A percentile compares a stretch with the other conserved stretches of the same genome.
Conservation (phyloP, 2,888 invertebrate species). For the Melanotus villosus region DNA sequence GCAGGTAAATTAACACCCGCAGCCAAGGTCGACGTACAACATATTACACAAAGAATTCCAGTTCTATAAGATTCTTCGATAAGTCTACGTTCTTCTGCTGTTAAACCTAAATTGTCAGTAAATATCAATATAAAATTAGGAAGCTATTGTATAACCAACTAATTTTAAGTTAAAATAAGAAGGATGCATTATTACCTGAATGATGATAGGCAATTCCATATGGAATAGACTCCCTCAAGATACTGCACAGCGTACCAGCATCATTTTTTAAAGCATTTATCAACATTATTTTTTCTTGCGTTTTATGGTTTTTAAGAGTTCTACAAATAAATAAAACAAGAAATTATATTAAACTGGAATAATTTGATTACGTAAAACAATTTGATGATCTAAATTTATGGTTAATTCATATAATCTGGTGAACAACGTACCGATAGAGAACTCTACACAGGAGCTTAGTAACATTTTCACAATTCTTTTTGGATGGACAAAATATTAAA, state of each 20-base stretch:
- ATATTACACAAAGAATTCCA: constrained; percentile 89
- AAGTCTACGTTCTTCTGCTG: constrained; percentile 86
- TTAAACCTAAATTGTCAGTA: constrained; percentile 68
- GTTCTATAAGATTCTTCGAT: constrained; percentile 88
- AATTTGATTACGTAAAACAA: too few species aligned
- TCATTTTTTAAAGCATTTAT: constrained; percentile 76
- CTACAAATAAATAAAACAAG: constrained; percentile 60
- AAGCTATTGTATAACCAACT: too few species aligned
- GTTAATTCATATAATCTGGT: too few species aligned
- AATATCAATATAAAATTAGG: too few species aligned
- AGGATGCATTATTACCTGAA: too few species aligned
- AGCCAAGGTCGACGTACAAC: constrained; percentile 97
- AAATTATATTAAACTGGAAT: neutral
- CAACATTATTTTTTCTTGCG: constrained; percentile 74
- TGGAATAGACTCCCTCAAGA: constrained; percentile 77
- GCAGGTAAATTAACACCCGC: constrained; percentile 98
- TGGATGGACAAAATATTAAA: constrained; percentile 94
- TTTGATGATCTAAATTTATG: too few species aligned
- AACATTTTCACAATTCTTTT: constrained; percentile 94
- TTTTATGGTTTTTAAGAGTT: constrained; percentile 71
- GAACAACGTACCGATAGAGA: constrained; percentile 58
- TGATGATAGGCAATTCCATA: constrained; percentile 96
- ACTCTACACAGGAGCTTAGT: constrained; percentile 81
- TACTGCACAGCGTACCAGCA: constrained; percentile 75
- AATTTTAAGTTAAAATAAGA: too few species aligned